Conservation (phyloP, 1,140 invertebrate species). For the Lanistes nyassanus region DNA sequence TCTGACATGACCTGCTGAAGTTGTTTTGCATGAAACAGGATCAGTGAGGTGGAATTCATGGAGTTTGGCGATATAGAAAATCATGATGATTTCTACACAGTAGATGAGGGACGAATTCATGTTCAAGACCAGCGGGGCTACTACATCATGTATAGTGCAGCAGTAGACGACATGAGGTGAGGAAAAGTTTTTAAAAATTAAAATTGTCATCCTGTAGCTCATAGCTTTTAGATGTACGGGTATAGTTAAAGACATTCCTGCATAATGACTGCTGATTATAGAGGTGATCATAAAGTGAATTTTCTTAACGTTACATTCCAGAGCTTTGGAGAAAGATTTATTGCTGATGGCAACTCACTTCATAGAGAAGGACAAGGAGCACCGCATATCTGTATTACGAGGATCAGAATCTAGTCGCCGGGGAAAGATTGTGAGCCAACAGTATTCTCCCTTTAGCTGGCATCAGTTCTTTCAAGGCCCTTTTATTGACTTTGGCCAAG, state of each 20-base stretch:
- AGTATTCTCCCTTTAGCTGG: no score
- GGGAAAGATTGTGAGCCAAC: background rate
- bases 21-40: conserved; percentile 46
- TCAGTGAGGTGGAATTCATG: conserved; percentile 65
- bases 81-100: conserved; percentile 67
- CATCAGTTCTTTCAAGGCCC: no score
- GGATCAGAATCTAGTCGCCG: conserved; percentile 15
- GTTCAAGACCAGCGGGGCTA: conserved; percentile 65
- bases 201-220: no score
- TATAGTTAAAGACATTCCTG: no score
- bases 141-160: conserved; percentile 64
- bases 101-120: conserved; percentile 63
- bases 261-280: no score
- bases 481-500: no score
- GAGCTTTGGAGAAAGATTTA: conserved; percentile 59
- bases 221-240: no score
- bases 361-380: conserved; percentile 63
- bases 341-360: conserved; percentile 63
- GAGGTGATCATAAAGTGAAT: no score
- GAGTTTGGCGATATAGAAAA: conserved; percentile 65
- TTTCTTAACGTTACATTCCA: conserved; percentile 31
- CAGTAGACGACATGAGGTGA: conserved; percentile 64
- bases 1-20: background rate
- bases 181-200: no score
- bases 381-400: conserved; percentile 33